phyloP scores from a whole-genome alignment of 2,113 vertebrate species.

The Ceyx melanurus region DNA sequence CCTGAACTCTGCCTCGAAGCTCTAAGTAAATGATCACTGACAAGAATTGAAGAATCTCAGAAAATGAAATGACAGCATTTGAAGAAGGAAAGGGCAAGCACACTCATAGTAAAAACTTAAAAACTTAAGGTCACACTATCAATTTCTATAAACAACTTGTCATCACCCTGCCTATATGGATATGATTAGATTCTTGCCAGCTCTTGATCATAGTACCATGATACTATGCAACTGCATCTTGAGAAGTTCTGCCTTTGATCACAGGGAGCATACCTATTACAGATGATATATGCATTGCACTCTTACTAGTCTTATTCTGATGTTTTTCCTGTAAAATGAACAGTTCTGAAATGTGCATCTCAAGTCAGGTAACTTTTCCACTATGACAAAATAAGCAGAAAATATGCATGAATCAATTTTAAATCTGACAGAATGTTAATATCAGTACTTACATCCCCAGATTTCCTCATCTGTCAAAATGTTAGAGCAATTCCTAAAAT shows the following conservation, averaged over 20 bases:
- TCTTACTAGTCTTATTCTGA: background rate
- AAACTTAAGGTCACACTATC: background rate
- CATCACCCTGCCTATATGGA: background rate
- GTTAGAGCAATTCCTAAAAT: background rate
- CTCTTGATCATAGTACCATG: background rate
- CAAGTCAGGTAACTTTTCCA: background rate
- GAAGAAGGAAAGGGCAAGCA: background rate
- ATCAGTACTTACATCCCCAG: background rate
- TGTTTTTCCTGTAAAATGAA: background rate
- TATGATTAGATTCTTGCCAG: background rate
- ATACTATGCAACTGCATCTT: background rate
- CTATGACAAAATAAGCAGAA: background rate
- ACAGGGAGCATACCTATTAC: background rate
- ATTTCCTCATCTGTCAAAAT: slow-evolving; percentile 4
- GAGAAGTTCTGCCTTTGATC: slow-evolving; percentile 7
- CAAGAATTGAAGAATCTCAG: background rate
- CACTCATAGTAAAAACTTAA: background rate
- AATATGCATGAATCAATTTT: background rate
- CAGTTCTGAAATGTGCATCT: background rate
- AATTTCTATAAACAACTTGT: background rate
- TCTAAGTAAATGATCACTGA: background rate
- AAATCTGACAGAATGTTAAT: background rate
- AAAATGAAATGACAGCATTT: background rate
- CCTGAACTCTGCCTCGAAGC: background rate
- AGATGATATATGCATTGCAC: background rate